Conservation (phyloP, 2,113 vertebrate species). For the Silurus asotus region DNA sequence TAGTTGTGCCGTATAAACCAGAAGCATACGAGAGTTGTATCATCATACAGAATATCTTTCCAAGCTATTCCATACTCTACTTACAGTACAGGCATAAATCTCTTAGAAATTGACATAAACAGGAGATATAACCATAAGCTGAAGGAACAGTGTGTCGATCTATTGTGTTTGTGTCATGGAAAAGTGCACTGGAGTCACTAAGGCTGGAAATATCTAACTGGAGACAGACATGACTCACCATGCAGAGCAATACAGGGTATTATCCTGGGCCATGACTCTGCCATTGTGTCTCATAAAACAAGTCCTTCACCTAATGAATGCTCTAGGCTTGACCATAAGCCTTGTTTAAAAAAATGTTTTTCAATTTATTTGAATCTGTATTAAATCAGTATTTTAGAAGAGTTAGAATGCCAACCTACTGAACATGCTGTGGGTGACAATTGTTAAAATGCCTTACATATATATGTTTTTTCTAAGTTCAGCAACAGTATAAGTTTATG, state of each 20-base stretch:
- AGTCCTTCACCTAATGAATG: constrained; percentile 15
- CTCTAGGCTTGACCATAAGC: not conserved
- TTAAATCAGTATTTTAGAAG: not conserved
- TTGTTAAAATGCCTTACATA: not conserved
- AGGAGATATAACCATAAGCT: constrained; percentile 31
- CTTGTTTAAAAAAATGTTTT: not conserved
- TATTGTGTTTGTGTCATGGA: constrained; percentile 38
- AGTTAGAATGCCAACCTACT: not conserved
- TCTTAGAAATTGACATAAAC: constrained; percentile 15
- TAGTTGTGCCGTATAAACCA: too few species aligned
- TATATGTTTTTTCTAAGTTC: not conserved
- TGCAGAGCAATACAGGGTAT: constrained; percentile 33
- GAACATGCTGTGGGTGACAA: not conserved
- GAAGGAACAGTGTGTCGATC: constrained; percentile 23
- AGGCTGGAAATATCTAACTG: constrained; percentile 39
- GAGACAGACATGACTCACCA: constrained; percentile 48
- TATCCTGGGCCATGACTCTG: constrained; percentile 34
- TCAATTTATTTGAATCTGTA: not conserved
- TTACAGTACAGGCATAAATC: not conserved
- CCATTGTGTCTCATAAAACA: constrained; percentile 36
- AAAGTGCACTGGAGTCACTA: constrained; percentile 27
- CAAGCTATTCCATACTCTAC: not conserved
- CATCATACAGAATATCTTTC: not conserved
- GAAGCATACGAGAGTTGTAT: not conserved
- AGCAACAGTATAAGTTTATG: not conserved